These are phyloP conservation scores for Lutjanus campechanus DNA, from an alignment of 2,797 vertebrate genomes.

Conservation along the genomic window DNA sequence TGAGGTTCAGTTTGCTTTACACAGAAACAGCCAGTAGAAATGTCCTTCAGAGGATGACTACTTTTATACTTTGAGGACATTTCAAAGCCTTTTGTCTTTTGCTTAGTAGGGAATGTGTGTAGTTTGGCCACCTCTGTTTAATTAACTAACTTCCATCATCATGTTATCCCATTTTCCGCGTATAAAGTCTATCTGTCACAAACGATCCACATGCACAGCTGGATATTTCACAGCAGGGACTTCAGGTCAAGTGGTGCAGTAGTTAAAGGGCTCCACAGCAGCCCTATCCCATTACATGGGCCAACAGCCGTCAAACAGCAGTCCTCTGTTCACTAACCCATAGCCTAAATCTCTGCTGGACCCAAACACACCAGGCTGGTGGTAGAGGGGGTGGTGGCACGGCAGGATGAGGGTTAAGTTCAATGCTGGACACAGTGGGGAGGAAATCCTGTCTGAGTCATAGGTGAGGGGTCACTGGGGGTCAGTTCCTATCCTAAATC, in stretches of 20 bases:
- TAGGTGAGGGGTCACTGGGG: constrained; percentile 54
- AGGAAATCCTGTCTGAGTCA: constrained; percentile 78
- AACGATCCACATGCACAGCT: constrained; percentile 64
- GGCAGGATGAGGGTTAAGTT: constrained; percentile 74
- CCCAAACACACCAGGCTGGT: constrained; percentile 41
- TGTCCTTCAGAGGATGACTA: too few relatives aligned
- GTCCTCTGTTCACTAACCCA: constrained; percentile 65
- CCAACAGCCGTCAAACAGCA: constrained; percentile 70
- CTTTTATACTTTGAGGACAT: too few relatives aligned
- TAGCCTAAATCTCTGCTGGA: constrained; percentile 50
- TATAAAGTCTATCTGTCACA: constrained; percentile 51
- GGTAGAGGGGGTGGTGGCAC: constrained; percentile 40
- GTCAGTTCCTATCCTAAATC: constrained; percentile 74
- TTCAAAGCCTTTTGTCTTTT: too few relatives aligned
- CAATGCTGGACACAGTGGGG: constrained; percentile 70
- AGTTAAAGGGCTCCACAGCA: constrained; percentile 66
- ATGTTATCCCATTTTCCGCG: constrained; percentile 42
- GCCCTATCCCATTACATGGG: constrained; percentile 74
- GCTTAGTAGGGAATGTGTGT: too few relatives aligned
- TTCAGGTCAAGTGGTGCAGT: constrained; percentile 68
- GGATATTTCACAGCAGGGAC: constrained; percentile 69
- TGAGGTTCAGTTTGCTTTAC: too few relatives aligned
- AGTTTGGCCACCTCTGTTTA: too few relatives aligned
- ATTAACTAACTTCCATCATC: constrained; percentile 32
- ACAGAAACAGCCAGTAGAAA: too few relatives aligned